Evolutionary conservation across 2,113 vertebrate species (phyloP).

Genomic region (Caranx ignobilis): DNA sequence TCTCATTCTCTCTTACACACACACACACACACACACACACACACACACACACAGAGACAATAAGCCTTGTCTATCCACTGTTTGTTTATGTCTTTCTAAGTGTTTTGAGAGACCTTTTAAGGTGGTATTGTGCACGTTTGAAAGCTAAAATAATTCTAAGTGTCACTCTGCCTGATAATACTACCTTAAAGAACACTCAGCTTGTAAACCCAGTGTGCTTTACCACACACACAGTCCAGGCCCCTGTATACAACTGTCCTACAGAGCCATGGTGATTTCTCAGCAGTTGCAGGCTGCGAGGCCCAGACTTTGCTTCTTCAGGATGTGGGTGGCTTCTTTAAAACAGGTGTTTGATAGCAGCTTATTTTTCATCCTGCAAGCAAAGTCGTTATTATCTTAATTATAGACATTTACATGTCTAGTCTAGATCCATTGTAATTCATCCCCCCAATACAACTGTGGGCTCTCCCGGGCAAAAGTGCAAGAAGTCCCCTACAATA

Average conservation of each 20-base stretch:
- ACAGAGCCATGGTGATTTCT: background rate
- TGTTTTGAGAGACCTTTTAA: conserved; percentile 23
- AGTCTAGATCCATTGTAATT: conserved; percentile 60
- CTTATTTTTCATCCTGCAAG: conserved; percentile 41
- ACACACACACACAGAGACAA: conserved; percentile 39
- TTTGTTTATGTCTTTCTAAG: conserved; percentile 66
- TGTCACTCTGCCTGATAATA: background rate
- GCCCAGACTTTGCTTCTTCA: conserved; percentile 19
- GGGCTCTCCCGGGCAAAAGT: conserved; percentile 25
- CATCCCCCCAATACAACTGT: conserved; percentile 1
- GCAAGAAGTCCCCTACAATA: conserved; percentile 33
- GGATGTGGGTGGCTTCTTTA: conserved; percentile 54
- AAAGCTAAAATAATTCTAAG: background rate
- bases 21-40: conserved; percentile 24
- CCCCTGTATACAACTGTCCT: background rate
- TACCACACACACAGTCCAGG: background rate
- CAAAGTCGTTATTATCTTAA: conserved; percentile 74
- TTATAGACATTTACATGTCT: conserved; percentile 79
- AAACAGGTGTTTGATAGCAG: conserved; percentile 72
- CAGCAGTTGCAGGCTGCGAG: background rate
- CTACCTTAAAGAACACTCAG: background rate
- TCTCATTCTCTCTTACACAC: conserved; percentile 23
- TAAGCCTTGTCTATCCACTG: conserved; percentile 35
- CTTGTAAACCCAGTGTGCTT: background rate
- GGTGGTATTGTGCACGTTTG: background rate